Percentiles rank a stretch among this genome's conserved stretches.
phyloP scores from a whole-genome alignment of 2,113 vertebrate genomes.

The Nannospalax galili region DNA sequence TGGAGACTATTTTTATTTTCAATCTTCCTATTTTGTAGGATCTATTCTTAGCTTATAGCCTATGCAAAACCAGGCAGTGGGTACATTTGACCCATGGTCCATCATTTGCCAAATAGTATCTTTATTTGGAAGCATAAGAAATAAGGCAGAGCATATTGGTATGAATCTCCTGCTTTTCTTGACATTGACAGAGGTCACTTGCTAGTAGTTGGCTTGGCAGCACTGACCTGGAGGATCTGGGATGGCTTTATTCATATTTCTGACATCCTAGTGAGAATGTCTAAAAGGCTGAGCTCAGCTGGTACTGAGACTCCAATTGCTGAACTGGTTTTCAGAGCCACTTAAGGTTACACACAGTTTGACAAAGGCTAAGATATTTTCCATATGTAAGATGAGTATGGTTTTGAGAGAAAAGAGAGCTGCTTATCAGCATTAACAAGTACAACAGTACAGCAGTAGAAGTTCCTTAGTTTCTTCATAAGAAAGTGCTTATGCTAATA shows the following conservation, averaged over 20 bases:
- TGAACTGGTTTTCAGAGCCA: background rate
- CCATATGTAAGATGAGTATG: background rate
- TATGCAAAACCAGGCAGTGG: background rate
- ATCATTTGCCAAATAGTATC: background rate
- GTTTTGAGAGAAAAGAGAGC: background rate
- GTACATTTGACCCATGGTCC: background rate
- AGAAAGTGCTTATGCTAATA: slow-evolving; percentile 56
- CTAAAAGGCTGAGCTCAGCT: background rate
- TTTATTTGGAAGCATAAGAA: background rate
- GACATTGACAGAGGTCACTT: background rate
- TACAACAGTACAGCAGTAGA: background rate
- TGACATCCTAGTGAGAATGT: background rate
- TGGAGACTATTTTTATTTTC: background rate
- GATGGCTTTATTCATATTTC: background rate
- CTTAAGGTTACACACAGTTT: background rate
- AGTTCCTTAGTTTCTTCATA: background rate
- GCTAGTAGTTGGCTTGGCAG: background rate
- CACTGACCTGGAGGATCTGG: no score
- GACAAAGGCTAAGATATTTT: background rate
- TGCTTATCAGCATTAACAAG: background rate
- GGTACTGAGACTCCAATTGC: background rate
- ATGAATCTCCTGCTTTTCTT: background rate
- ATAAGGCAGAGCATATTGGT: background rate
- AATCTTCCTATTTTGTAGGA: background rate
- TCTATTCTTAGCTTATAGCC: background rate